Conservation (phyloP, 2,113 vertebrate genomes). For the Serilophus lunatus region DNA sequence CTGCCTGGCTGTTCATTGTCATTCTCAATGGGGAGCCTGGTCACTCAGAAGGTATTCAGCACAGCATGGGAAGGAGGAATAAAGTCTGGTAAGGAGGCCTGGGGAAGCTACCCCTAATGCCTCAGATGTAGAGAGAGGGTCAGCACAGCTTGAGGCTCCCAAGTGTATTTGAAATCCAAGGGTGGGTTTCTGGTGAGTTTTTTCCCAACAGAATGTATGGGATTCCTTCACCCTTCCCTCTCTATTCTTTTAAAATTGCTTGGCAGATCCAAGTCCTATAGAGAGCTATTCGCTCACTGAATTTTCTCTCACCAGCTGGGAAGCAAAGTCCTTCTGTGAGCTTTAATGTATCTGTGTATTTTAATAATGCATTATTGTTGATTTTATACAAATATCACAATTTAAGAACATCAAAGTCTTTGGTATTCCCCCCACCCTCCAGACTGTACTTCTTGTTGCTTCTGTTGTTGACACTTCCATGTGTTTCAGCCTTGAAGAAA, state of each 20-base stretch:
- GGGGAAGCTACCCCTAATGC: neutral
- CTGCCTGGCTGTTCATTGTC: neutral
- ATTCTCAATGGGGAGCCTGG: neutral
- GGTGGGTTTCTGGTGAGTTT: neutral
- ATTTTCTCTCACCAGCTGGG: neutral
- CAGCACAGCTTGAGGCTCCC: neutral
- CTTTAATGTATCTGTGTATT: conserved; percentile 1
- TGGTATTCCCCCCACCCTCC: neutral
- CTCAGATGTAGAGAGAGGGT: neutral
- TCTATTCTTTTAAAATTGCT: neutral
- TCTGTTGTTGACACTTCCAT: conserved; percentile 10
- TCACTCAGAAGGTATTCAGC: neutral
- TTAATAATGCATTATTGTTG: conserved; percentile 35
- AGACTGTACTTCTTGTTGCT: neutral
- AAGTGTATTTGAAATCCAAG: neutral
- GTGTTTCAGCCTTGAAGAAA: conserved; percentile 35
- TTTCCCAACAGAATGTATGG: neutral
- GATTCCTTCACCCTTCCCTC: neutral
- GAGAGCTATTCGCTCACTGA: neutral
- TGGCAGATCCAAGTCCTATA: neutral
- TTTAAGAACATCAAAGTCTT: conserved; percentile 15
- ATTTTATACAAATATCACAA: conserved; percentile 26
- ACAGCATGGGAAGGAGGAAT: neutral
- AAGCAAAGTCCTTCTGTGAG: neutral
- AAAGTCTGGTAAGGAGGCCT: neutral